These are phyloP conservation scores for Nasonia longicornis DNA, from an alignment of 1,140 invertebrate species.

Conservation along the genomic window DNA sequence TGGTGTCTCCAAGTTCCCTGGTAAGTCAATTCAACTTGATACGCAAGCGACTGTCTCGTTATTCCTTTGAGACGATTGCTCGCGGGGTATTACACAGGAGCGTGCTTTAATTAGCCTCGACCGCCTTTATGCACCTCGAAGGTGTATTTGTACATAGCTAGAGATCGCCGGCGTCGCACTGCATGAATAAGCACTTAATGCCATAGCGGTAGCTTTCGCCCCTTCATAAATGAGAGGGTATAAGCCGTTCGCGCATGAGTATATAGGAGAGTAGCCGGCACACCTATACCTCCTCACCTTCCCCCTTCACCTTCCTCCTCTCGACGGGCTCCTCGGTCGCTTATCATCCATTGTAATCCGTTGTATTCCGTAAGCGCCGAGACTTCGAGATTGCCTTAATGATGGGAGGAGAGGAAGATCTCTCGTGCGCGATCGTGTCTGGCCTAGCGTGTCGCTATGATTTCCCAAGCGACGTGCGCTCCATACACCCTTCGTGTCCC, in stretches of 20 bases:
- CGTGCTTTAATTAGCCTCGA: background rate
- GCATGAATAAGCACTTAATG: conserved; percentile 23
- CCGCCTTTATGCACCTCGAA: background rate
- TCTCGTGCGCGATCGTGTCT: background rate
- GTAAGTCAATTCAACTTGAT: background rate
- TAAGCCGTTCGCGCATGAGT: background rate
- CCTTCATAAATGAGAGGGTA: background rate
- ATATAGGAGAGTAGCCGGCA: background rate
- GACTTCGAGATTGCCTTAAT: conserved; percentile 30
- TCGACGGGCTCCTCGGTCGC: background rate
- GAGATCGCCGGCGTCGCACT: background rate
- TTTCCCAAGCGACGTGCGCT: conserved; percentile 33
- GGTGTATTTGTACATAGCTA: background rate
- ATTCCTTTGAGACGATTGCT: conserved; percentile 1
- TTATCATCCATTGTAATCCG: conserved; percentile 4
- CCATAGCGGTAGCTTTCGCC: background rate
- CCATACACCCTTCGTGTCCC: conserved; percentile 1
- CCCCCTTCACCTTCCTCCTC: background rate
- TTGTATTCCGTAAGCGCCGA: background rate
- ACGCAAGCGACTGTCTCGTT: background rate
- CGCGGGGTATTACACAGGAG: background rate
- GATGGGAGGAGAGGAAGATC: conserved; percentile 22
- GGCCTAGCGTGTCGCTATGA: conserved; percentile 15
- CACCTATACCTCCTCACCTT: background rate
- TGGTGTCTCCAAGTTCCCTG: background rate